Percentiles rank a stretch among this genome's conserved stretches.
These are phyloP conservation scores for Pristionchus entomophagus DNA, from an alignment of 2,888 invertebrate genomes.

Conservation along the genomic window DNA sequence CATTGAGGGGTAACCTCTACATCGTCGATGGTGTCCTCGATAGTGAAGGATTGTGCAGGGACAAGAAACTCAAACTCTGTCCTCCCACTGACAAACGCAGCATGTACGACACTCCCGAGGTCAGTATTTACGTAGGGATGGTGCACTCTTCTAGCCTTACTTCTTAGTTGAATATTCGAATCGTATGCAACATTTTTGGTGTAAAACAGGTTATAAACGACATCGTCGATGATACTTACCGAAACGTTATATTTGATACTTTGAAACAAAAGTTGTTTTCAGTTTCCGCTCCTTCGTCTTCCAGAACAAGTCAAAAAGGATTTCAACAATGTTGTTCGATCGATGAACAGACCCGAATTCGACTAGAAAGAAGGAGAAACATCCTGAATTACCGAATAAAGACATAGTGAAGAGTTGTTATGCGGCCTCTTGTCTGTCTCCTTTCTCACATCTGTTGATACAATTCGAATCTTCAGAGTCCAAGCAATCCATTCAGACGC, in stretches of 20 bases:
- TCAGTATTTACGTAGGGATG: neutral
- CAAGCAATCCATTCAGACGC: too few relatives aligned
- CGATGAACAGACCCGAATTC: neutral
- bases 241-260: neutral
- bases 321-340: neutral
- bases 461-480: too few relatives aligned
- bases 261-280: too few relatives aligned
- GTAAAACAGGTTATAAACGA: too few relatives aligned
- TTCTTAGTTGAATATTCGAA: too few relatives aligned
- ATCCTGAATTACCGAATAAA: neutral
- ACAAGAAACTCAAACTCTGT: neutral
- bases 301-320: neutral
- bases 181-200: too few relatives aligned
- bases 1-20: neutral
- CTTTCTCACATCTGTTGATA: conserved; percentile 13
- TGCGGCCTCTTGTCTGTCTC: too few relatives aligned
- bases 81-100: neutral
- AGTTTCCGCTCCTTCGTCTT: neutral
- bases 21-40: too few relatives aligned
- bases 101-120: conserved; percentile 21
- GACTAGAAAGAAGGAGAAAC: neutral
- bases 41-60: neutral
- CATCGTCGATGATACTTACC: too few relatives aligned
- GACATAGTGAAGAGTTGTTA: too few relatives aligned
- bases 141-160: neutral